A percentile compares a stretch with the other conserved stretches of the same genome.
Evolutionary conservation across 2,113 vertebrate species (phyloP).

Genomic region (Toxotes chatareus): DNA sequence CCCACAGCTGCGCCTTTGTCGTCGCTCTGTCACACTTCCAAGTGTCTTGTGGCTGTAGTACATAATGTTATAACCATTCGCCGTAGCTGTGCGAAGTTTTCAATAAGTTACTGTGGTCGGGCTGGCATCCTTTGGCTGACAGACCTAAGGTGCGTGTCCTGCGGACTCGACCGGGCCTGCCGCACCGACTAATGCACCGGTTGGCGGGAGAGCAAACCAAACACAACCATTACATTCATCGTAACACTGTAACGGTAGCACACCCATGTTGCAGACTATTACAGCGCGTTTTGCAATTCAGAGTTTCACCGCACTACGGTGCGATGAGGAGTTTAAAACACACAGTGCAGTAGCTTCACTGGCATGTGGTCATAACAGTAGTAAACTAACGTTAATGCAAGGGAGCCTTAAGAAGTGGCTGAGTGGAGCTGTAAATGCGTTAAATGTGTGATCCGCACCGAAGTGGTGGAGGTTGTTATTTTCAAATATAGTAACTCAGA

Average conservation of each 20-base stretch:
- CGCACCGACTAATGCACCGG: slow-evolving; percentile 30
- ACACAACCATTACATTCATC: slow-evolving; percentile 21
- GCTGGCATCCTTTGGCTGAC: neutral
- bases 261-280: neutral
- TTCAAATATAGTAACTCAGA: neutral
- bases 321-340: neutral
- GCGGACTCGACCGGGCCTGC: slow-evolving; percentile 53
- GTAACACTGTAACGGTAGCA: neutral
- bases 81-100: neutral
- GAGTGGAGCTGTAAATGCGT: neutral
- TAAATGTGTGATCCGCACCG: neutral
- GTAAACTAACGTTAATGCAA: neutral
- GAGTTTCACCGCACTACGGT: neutral
- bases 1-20: neutral
- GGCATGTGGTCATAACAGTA: neutral
- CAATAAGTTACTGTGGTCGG: neutral
- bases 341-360: neutral
- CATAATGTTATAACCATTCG: fast-evolving
- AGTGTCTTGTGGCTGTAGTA: fast-evolving
- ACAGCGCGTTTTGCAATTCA: too few relatives aligned
- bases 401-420: too few relatives aligned
- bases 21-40: neutral
- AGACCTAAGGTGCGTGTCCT: slow-evolving; percentile 11
- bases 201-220: slow-evolving; percentile 83
- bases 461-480: neutral